Percentiles rank a stretch among this genome's conserved stretches.
phyloP scores from a whole-genome alignment of 2,113 vertebrate genomes.

The Rhineura floridana region DNA sequence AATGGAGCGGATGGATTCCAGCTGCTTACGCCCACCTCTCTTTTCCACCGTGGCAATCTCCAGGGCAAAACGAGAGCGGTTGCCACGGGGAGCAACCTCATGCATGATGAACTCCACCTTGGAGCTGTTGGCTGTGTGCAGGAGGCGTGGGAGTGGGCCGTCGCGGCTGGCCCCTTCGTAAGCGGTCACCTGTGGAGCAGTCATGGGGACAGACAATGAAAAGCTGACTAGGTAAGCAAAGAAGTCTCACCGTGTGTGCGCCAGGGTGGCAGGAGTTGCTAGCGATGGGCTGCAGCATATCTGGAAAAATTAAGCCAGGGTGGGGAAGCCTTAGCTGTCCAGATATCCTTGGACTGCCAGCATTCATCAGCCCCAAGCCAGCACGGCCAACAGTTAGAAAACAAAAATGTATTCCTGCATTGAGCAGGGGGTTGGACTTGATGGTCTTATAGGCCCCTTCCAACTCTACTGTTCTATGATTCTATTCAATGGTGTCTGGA shows the following conservation, averaged over 20 bases:
- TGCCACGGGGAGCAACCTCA: constrained; percentile 66
- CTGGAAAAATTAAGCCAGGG: background rate
- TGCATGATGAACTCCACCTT: constrained; percentile 81
- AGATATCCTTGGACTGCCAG: too few relatives aligned
- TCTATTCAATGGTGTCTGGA: too few relatives aligned
- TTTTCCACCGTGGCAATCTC: constrained; percentile 80
- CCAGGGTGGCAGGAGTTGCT: background rate
- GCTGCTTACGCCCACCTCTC: background rate
- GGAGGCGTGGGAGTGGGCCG: constrained; percentile 79
- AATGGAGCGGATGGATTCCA: constrained; percentile 75
- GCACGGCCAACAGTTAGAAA: too few relatives aligned
- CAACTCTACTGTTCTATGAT: too few relatives aligned
- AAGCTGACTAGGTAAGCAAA: background rate
- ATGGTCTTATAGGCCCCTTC: too few relatives aligned
- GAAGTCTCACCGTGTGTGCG: background rate
- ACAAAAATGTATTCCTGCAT: too few relatives aligned
- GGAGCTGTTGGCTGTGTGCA: constrained; percentile 85
- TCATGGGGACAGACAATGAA: background rate
- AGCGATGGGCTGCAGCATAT: background rate
- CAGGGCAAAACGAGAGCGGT: constrained; percentile 80
- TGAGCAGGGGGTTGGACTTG: too few relatives aligned
- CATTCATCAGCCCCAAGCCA: too few relatives aligned
- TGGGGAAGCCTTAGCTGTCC: too few relatives aligned
- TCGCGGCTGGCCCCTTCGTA: constrained; percentile 75
- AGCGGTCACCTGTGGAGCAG: constrained; percentile 77